These are phyloP conservation scores for Pocota personata DNA, from an alignment of 2,888 invertebrate species.

Conservation along the genomic window DNA sequence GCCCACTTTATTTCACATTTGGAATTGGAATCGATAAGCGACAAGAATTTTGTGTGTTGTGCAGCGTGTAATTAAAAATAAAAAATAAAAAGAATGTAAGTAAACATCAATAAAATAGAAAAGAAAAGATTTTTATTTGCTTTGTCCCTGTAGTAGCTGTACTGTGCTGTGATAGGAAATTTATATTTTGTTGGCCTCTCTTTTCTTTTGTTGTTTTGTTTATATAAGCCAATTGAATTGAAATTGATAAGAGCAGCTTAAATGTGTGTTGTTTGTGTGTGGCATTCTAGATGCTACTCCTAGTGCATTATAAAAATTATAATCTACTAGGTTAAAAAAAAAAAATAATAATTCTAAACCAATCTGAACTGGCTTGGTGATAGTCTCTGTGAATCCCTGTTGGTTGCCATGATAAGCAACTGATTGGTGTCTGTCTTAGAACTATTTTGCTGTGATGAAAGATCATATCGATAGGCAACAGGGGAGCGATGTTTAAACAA, in stretches of 20 bases:
- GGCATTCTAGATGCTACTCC: neutral
- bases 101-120: constrained; percentile 42
- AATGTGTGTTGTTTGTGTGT: constrained; percentile 30
- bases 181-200: constrained; percentile 9
- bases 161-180: neutral
- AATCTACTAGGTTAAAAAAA: constrained; percentile 11
- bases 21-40: constrained; percentile 50
- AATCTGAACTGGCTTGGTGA: neutral
- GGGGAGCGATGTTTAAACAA: neutral
- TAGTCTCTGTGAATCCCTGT: neutral
- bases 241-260: constrained; percentile 59
- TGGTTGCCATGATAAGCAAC: neutral
- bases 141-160: neutral
- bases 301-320: constrained; percentile 30
- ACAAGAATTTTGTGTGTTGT: neutral
- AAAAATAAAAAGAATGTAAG: constrained; percentile 48
- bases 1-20: constrained; percentile 10
- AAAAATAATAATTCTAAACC: neutral
- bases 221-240: constrained; percentile 66
- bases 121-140: constrained; percentile 2
- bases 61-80: constrained; percentile 26
- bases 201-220: constrained; percentile 63
- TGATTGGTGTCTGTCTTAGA: neutral
- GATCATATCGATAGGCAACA: neutral
- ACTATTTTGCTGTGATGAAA: neutral